Base-by-base conservation (phyloP, 2,797 vertebrate genomes). In the Austrolebias charrua region DNA sequence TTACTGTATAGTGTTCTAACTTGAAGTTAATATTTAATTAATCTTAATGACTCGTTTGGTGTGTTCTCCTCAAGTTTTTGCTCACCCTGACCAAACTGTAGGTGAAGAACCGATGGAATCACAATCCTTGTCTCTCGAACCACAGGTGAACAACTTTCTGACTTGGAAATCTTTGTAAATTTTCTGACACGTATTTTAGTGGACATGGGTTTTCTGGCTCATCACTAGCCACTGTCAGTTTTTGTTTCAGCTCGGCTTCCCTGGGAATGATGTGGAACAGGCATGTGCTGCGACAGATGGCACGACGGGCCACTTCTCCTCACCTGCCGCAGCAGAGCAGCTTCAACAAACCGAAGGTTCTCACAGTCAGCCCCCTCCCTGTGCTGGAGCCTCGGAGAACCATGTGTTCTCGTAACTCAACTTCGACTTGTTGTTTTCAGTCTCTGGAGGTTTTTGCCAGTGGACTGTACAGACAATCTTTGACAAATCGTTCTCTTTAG, bases 221-320 rank as follows among this genome's bases (percentile, higher is more conserved):
- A 60, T 55, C 33, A 14, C 19, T 63, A 52, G 12, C 19, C 14
- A n/a, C 16, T 16, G 31, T 10, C 18, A 64, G 44, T n/a, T 45
- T 54, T 35, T 46, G 53, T 28, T 62, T 60, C 43, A 16, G 46
- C 38, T 42, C 47, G 20, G 60, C 15, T 44, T 55, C 69, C 50
- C 10, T 4, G 48, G 9, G 51, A 47, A 19, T 62, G 66, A 66
- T 12, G 57, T 44, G 51, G 62, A 77, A 40, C 73, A 56, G 78
- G 14, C 77, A 71, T 78, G 72, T 55, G 72, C 40, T 64, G 10
- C 38, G 19, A 78, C 82, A 83, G 76, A 80, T 86, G 84, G 73
- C 14, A 1, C 4, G 5, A 7, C 35, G 24, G 10, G 49, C 54
- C 63, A 31, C 60, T 43, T 63, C 58, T 56, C 38, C 63, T 79